Conservation (phyloP, 2,797 vertebrate species). For the Ctenopoma kingsleyae region DNA sequence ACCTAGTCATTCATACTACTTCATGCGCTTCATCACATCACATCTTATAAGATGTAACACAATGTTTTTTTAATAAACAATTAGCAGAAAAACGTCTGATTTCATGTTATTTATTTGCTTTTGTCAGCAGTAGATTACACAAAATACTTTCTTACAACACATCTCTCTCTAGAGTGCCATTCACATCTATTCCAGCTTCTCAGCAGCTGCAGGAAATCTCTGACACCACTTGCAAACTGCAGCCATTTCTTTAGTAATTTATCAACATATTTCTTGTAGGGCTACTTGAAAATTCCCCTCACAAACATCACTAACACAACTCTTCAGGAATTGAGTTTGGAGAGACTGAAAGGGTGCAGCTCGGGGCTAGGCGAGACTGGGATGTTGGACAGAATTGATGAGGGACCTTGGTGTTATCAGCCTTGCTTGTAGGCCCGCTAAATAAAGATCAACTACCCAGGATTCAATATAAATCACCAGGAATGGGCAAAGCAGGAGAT, state of each 20-base stretch:
- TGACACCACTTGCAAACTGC: slow-evolving; percentile 7
- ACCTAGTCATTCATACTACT: background rate
- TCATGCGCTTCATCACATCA: background rate
- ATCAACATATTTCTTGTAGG: slow-evolving; percentile 16
- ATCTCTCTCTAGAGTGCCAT: background rate
- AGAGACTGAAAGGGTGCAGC: slow-evolving; percentile 6
- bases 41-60: background rate
- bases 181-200: slow-evolving; percentile 17
- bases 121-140: no score
- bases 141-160: background rate
- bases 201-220: background rate
- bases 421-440: slow-evolving; percentile 58
- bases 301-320: slow-evolving; percentile 6
- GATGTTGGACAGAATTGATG: slow-evolving; percentile 68
- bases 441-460: slow-evolving; percentile 75
- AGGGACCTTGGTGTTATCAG: slow-evolving; percentile 66
- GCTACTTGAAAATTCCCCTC: slow-evolving; percentile 19
- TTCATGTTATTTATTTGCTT: no score
- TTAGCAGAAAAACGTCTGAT: no score
- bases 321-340: slow-evolving; percentile 17
- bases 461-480: slow-evolving; percentile 69
- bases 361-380: slow-evolving; percentile 24
- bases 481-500: slow-evolving; percentile 10
- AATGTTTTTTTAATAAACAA: no score
- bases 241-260: slow-evolving; percentile 26